These are phyloP conservation scores for Ophthalmolycus amberensis DNA, from an alignment of 2,113 vertebrate species.

Conservation along the genomic window DNA sequence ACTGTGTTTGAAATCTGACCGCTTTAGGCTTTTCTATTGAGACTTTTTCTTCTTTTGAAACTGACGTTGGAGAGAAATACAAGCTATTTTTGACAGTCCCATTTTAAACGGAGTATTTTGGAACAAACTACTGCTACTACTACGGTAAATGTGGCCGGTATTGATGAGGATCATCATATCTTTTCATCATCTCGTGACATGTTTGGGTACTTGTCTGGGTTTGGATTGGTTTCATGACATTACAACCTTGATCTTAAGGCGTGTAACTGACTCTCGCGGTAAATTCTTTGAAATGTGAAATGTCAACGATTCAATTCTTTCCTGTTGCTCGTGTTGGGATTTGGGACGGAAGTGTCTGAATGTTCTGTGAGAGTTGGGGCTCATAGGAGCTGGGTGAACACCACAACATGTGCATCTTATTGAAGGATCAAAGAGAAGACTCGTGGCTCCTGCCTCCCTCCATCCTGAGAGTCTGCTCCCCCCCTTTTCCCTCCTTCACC, in stretches of 20 bases:
- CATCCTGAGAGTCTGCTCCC: conserved; percentile 32
- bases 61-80: background rate
- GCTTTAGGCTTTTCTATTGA: background rate
- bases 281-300: conserved; percentile 5
- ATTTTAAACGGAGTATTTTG: background rate
- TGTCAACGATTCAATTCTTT: background rate
- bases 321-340: conserved; percentile 7
- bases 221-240: background rate
- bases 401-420: conserved; percentile 76
- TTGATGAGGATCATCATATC: background rate
- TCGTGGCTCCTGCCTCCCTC: conserved; percentile 42
- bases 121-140: background rate
- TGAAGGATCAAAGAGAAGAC: conserved; percentile 76
- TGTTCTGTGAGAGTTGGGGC: conserved; percentile 42
- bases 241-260: background rate
- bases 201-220: background rate
- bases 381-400: conserved; percentile 25
- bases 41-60: background rate
- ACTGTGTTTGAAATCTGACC: background rate
- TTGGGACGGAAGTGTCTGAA: conserved; percentile 30
- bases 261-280: background rate
- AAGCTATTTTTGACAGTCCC: background rate
- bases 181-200: background rate
- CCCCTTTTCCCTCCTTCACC: conserved; percentile 16
- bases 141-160: background rate